Percentiles rank a stretch among this genome's conserved stretches.
Evolutionary conservation across 2,113 vertebrate species (phyloP).

Genomic region (Hypanus sabinus): DNA sequence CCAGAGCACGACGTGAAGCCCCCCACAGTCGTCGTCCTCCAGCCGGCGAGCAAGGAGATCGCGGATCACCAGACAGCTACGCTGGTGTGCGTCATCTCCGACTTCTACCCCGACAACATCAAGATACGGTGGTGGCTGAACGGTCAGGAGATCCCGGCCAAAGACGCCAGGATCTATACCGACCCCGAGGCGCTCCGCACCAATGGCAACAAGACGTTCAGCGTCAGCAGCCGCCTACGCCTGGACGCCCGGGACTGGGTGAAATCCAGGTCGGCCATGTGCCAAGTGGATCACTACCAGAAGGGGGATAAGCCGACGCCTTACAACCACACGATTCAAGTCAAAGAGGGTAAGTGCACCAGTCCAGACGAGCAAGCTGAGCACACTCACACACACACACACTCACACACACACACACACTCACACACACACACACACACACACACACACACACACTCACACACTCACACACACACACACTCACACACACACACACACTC

Average conservation of each 20-base stretch:
- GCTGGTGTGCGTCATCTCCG: constrained; percentile 60
- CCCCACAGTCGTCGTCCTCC: constrained; percentile 60
- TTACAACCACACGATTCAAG: fast-evolving
- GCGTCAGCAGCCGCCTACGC: constrained; percentile 69
- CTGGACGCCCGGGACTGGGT: constrained; percentile 54
- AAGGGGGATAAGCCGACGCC: fast-evolving
- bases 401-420: not conserved
- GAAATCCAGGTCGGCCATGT: constrained; percentile 37
- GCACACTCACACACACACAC: not conserved
- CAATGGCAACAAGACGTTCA: constrained; percentile 41
- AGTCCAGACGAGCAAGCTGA: no score
- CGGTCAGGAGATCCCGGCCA: fast-evolving
- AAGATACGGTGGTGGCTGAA: constrained; percentile 59
- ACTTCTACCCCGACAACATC: not conserved
- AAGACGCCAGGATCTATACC: constrained; percentile 58
- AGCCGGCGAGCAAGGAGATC: constrained; percentile 60
- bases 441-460: no score
- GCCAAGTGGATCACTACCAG: not conserved
- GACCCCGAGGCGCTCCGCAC: fast-evolving
- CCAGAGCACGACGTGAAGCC: fast-evolving
- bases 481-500: no score
- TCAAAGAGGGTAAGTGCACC: not conserved
- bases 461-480: no score
- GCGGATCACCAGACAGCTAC: constrained; percentile 57
- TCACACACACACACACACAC: no score